Evolutionary conservation across 2,888 invertebrate genomes (phyloP).

Genomic region (Cyclophora albipunctata): DNA sequence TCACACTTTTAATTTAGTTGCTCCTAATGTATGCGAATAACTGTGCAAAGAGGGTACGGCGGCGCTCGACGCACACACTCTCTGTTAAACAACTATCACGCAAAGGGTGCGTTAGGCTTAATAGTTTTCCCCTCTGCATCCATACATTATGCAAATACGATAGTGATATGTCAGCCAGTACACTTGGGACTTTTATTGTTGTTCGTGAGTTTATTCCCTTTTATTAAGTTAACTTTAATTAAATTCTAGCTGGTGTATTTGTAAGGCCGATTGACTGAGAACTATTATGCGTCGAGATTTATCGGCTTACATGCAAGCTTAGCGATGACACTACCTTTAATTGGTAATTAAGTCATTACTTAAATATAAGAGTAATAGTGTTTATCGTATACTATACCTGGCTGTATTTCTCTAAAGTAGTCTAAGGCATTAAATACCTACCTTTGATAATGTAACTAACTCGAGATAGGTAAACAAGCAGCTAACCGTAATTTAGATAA

Average conservation of each 20-base stretch:
- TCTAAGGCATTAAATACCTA: too few species aligned
- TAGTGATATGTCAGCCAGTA: conserved; percentile 70
- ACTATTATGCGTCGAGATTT: conserved; percentile 65
- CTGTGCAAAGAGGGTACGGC: conserved; percentile 45
- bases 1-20: conserved; percentile 75
- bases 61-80: conserved; percentile 33
- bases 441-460: too few species aligned
- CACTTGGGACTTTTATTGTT: conserved; percentile 73
- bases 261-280: conserved; percentile 66
- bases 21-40: conserved; percentile 71
- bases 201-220: conserved; percentile 69
- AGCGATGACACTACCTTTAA: conserved; percentile 24
- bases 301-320: conserved; percentile 52
- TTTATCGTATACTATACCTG: too few species aligned
- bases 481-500: too few species aligned
- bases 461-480: too few species aligned
- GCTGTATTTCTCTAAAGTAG: too few species aligned
- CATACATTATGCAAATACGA: conserved; percentile 74
- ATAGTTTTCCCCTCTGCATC: conserved; percentile 69
- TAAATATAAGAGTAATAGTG: too few species aligned
- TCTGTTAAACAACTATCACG: conserved; percentile 69
- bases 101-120: conserved; percentile 59
- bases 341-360: conserved; percentile 9
- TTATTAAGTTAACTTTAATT: conserved; percentile 74
- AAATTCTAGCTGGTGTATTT: conserved; percentile 69